These are phyloP conservation scores for Rhizomys pruinosus DNA, from an alignment of 2,113 vertebrate genomes.

Conservation along the genomic window DNA sequence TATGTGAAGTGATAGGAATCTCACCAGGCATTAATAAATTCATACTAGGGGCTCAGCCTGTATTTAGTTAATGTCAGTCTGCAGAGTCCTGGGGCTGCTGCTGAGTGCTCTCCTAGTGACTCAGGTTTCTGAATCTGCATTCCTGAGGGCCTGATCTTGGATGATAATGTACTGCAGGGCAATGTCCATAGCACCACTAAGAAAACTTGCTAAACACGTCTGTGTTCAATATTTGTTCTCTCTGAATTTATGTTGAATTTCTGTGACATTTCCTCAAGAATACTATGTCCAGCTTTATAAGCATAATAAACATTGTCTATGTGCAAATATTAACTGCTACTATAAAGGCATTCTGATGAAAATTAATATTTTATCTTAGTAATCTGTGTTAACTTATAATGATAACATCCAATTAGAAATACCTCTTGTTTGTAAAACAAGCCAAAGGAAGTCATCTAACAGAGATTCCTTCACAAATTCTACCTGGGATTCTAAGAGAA, in stretches of 20 bases:
- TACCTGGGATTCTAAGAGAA: not conserved
- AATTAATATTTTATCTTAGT: slow-evolving; percentile 59
- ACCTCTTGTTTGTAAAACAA: not conserved
- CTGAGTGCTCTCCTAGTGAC: not conserved
- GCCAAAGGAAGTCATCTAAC: not conserved
- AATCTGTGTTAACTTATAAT: not conserved
- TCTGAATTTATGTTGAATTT: slow-evolving; percentile 34
- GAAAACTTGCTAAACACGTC: slow-evolving; percentile 25
- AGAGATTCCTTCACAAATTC: slow-evolving; percentile 9
- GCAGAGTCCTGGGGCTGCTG: no score
- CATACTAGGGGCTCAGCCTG: not conserved
- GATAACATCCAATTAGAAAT: not conserved
- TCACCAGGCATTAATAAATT: not conserved
- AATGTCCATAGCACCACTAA: not conserved
- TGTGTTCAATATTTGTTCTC: not conserved
- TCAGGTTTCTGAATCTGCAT: not conserved
- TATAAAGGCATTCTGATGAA: not conserved
- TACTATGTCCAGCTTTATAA: not conserved
- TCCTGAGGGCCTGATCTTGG: not conserved
- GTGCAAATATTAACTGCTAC: slow-evolving; percentile 21
- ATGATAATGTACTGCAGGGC: not conserved
- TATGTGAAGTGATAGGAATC: not conserved
- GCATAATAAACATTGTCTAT: not conserved
- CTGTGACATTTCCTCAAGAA: slow-evolving; percentile 1
- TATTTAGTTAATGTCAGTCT: slow-evolving; percentile 1